Base-by-base conservation (phyloP, 2,797 vertebrate genomes). In the Sardinella longiceps region DNA sequence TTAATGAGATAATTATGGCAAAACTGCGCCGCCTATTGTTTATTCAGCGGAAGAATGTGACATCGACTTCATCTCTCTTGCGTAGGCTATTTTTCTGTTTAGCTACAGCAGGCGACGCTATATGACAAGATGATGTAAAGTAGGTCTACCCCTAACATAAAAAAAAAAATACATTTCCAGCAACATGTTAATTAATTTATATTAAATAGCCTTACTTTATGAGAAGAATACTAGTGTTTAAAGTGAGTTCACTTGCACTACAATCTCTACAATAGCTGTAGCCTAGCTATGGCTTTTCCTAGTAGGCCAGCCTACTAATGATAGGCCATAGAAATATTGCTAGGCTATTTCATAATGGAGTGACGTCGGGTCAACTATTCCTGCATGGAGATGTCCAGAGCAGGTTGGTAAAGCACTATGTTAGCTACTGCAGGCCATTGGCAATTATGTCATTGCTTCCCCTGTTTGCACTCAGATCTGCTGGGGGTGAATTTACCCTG, bases 381-480 rank as follows among this genome's bases (percentile, higher is more conserved):
- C 5, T 18, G 23, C 45, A 60, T 50, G 28, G 10, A 5, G 43
- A 77, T 77, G 43, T 77, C 23, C 37, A 23, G 5, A 23, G 5
- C 70, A 39, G 37, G 70, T 77, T 37, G 70, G 70, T 43, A 43
- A 39, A 43, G 15, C 30, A 37, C 12, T 11, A 20, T 83, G 63
- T 63, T 45, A 83, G 63, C 45, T 45, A 83, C 37, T 48, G 9
- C 2, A 33, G 60, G 56, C 25, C 45, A 74, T 28, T 46, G 9
- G 9, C 33, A 33, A 83, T 77, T 83, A 77, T 48, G 58, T 48
- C 30, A 77, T 83, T 74, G 63, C 39, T 77, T 83, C 46, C 60
- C 33, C 70, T 77, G n/a, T 53, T 83, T 77, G 50, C 45, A 74
- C 6, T 33, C 66, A 50, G 25, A 28, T 3, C 28, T 23, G 60